These are phyloP conservation scores for Dioctria linearis DNA, from an alignment of 2,888 invertebrate genomes.

Conservation along the genomic window DNA sequence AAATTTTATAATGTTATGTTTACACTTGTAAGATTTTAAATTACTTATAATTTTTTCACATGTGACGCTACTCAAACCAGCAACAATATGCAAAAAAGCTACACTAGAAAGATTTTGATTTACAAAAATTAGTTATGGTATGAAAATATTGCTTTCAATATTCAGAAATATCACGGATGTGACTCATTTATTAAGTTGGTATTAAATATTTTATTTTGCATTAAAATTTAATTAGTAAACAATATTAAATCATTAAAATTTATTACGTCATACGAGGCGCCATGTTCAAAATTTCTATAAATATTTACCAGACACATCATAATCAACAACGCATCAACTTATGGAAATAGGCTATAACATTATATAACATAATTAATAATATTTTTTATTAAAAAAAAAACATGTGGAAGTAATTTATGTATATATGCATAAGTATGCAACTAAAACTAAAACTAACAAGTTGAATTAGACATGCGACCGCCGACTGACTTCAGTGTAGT, in stretches of 20 bases:
- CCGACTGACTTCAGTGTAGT: not conserved
- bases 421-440: not conserved
- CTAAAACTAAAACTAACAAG: not conserved
- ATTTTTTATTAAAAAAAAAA: not conserved
- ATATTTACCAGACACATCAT: not conserved
- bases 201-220: no score
- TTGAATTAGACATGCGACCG: not conserved
- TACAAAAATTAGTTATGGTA: no score
- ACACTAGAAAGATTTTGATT: no score
- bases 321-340: not conserved
- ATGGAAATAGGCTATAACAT: not conserved
- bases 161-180: no score
- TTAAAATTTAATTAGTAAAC: not conserved
- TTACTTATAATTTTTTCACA: no score
- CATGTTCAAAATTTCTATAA: not conserved
- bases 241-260: not conserved
- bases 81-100: no score
- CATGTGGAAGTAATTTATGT: not conserved
- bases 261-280: not conserved
- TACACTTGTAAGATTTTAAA: no score
- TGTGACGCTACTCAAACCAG: no score
- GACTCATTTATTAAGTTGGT: no score
- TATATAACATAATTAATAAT: not conserved
- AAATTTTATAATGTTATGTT: no score
- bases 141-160: no score